phyloP scores from a whole-genome alignment of 2,888 invertebrate genomes.

The Harpalus rufipes region DNA sequence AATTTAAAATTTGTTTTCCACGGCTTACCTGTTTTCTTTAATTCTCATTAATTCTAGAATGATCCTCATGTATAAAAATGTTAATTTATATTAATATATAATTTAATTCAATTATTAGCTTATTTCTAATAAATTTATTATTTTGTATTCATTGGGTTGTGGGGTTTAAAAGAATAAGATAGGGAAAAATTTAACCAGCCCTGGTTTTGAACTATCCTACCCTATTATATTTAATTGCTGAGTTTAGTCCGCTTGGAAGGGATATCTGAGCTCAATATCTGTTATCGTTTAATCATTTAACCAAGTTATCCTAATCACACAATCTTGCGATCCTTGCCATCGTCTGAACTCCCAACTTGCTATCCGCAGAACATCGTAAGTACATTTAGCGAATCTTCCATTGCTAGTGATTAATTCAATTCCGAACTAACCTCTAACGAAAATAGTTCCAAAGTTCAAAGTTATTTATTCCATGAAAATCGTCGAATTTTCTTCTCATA shows the following conservation, averaged over 20 bases:
- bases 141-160: no score
- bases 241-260: background rate
- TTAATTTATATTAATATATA: no score
- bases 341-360: background rate
- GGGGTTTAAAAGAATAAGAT: no score
- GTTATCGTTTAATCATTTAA: conserved; percentile 6
- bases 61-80: no score
- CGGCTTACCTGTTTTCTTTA: no score
- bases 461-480: background rate
- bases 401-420: conserved; percentile 33
- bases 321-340: background rate
- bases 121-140: no score
- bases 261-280: background rate
- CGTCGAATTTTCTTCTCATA: background rate
- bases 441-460: background rate
- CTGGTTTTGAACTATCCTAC: background rate
- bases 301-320: background rate
- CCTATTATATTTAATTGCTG: background rate
- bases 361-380: conserved; percentile 26
- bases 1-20: no score
- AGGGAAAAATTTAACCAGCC: no score
- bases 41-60: no score
- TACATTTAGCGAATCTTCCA: conserved; percentile 36
- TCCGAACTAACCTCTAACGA: background rate
- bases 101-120: no score